Conservation (phyloP, 2,113 vertebrate species). For the Psittacara wagleri region DNA sequence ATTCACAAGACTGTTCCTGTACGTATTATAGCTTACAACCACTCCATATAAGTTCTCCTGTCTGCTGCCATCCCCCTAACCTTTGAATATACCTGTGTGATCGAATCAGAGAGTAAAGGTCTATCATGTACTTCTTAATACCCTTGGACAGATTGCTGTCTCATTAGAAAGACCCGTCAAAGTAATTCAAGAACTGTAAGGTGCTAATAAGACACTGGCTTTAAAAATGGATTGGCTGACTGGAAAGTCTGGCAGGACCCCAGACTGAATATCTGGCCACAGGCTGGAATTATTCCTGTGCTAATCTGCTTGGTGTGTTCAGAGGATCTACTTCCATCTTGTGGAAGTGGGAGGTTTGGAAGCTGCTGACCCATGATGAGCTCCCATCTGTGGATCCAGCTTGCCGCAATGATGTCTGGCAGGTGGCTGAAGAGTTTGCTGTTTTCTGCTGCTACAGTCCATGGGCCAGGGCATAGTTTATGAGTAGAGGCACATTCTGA, state of each 20-base stretch:
- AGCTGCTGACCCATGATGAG: conserved; percentile 2
- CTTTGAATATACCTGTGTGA: conserved; percentile 41
- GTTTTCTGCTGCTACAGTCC: not conserved
- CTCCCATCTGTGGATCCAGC: not conserved
- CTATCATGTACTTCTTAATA: conserved; percentile 36
- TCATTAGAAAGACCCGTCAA: conserved; percentile 21
- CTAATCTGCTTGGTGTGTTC: conserved; percentile 13
- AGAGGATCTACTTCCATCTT: conserved; percentile 1
- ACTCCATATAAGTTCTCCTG: not conserved
- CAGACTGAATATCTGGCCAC: conserved; percentile 32
- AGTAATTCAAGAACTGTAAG: conserved; percentile 41
- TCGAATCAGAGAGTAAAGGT: conserved; percentile 6
- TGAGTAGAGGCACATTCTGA: not conserved
- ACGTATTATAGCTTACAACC: not conserved
- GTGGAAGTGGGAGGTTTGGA: not conserved
- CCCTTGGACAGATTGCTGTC: conserved; percentile 28
- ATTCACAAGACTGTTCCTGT: not conserved
- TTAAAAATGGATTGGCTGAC: conserved; percentile 55
- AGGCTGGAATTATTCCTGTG: conserved; percentile 32
- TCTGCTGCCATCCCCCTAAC: not conserved
- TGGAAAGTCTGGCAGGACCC: conserved; percentile 30
- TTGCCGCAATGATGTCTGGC: not conserved
- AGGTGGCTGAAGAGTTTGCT: not conserved
- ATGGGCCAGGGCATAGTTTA: not conserved
- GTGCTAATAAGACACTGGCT: conserved; percentile 32